Base-by-base conservation (phyloP, 2,797 vertebrate genomes). In the Helostoma temminkii region DNA sequence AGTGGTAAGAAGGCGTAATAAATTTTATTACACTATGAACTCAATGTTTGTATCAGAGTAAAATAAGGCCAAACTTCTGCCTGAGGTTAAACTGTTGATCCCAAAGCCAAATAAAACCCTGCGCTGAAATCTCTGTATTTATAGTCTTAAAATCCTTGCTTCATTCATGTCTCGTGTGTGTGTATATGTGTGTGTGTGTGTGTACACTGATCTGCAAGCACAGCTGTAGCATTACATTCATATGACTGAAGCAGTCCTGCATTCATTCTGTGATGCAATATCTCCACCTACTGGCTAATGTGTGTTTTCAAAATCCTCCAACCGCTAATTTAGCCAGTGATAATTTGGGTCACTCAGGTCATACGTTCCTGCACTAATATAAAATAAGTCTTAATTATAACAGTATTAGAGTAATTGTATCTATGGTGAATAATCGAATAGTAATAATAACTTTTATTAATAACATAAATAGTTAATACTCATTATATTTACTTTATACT, bases 221-320 rank as follows among this genome's bases (percentile, higher is more conserved):
- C 16, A 30, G 9, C 9, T 55, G 12, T 1, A 42, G 34, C 45
- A 45, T 1, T n/a, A 36, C 69, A 60, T 80, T 83, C 72, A 75
- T 37, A 37, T 1, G 11, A 68, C 7, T 2, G 0, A 22, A 11
- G 4, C 14, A 3, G 12, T 22, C n/a, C 22, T 42, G 9, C 43
- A 26, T 39, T 15, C 11, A 8, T 50, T 70, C 16, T 46, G 21
- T 80, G 26, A 64, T 50, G n/a, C 43, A 62, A 50, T 49, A 58
- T 46, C 45, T 12, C 84, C 86, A 82, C 54, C 89, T 86, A 32
- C 39, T 88, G 89, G 58, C 30, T 32, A 26, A 46, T 24, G 5
- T 0, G 0, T 9, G 26, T 46, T 6, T 48, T 48, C 10, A 15
- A 30, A 5, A 15, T 9, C 18, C 25, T 19, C 0, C 0, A 37